Evolutionary conservation across 2,113 vertebrate species (phyloP).

Genomic region (Formicarius rufipectus): DNA sequence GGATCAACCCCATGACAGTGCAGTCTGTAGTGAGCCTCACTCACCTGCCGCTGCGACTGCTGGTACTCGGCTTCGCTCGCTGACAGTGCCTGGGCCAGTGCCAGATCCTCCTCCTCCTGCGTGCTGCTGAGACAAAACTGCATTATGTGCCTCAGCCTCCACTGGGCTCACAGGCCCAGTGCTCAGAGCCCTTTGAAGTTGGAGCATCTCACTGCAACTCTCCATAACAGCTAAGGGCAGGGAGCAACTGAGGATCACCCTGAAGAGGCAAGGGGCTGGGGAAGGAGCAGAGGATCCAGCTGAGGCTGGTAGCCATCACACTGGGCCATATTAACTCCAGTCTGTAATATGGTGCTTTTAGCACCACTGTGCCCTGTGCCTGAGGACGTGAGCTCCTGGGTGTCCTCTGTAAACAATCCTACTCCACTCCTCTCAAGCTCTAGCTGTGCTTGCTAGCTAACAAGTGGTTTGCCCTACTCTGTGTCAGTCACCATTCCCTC

Average conservation of each 20-base stretch:
- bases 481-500: background rate
- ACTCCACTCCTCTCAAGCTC: accelerated
- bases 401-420: background rate
- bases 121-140: conserved; percentile 74
- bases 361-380: background rate
- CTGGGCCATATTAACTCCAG: background rate
- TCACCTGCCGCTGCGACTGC: conserved; percentile 77
- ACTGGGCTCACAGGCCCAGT: accelerated
- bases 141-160: background rate
- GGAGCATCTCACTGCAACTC: background rate
- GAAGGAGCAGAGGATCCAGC: background rate
- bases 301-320: background rate
- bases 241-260: background rate
- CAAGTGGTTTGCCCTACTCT: background rate
- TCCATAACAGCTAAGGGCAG: background rate
- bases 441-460: background rate
- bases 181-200: background rate
- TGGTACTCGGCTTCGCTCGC: conserved; percentile 93
- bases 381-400: accelerated
- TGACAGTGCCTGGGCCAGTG: conserved; percentile 91
- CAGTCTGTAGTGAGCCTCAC: background rate
- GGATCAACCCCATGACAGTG: accelerated
- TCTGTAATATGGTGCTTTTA: background rate
- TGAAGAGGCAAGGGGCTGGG: background rate
- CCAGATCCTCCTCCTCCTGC: conserved; percentile 93